phyloP scores from a whole-genome alignment of 2,888 invertebrate species.

The Malthinus seriepunctatus region DNA sequence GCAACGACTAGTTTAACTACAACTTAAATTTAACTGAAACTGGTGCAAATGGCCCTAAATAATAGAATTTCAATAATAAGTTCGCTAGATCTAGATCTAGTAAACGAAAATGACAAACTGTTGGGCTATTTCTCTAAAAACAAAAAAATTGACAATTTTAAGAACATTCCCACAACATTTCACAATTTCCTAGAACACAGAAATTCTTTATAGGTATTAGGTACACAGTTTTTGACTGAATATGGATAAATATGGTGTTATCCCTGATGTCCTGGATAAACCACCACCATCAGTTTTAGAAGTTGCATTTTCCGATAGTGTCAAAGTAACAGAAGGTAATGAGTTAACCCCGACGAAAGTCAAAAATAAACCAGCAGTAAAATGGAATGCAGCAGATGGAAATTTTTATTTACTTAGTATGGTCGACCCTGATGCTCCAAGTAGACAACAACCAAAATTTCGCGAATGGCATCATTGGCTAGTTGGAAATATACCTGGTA shows the following conservation, averaged over 20 bases:
- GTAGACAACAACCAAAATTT: slow-evolving; percentile 67
- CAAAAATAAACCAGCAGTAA: slow-evolving; percentile 43
- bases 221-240: too few relatives aligned
- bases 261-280: slow-evolving; percentile 36
- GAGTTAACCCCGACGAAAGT: slow-evolving; percentile 43
- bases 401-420: slow-evolving; percentile 53
- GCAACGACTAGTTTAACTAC: too few relatives aligned
- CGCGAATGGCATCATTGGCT: slow-evolving; percentile 82
- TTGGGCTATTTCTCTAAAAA: too few relatives aligned
- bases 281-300: slow-evolving; percentile 22
- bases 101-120: too few relatives aligned
- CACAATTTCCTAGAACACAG: too few relatives aligned
- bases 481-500: slow-evolving; percentile 72
- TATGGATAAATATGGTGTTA: slow-evolving; percentile 33
- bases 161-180: too few relatives aligned
- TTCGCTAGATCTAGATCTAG: too few relatives aligned
- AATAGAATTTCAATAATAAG: too few relatives aligned
- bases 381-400: slow-evolving; percentile 40
- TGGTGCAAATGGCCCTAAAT: too few relatives aligned
- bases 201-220: too few relatives aligned
- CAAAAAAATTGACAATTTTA: too few relatives aligned
- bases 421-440: slow-evolving; percentile 79
- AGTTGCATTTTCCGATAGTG: slow-evolving; percentile 25
- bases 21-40: too few relatives aligned
- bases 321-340: slow-evolving; percentile 38